Evolutionary conservation across 2,888 invertebrate genomes (phyloP).

Genomic region (Coenonympha glycerion): DNA sequence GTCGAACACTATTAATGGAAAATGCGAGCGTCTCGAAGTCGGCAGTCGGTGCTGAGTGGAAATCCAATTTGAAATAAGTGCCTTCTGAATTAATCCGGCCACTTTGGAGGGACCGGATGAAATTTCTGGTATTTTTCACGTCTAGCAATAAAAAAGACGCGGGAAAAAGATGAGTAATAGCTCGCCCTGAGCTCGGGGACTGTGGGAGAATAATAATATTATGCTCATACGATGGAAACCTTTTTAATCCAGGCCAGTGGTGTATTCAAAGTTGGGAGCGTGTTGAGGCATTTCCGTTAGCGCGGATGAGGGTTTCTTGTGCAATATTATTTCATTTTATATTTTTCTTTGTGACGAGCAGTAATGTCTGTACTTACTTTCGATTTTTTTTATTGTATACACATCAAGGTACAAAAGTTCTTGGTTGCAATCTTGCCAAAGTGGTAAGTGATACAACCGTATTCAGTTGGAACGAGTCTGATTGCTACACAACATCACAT

Average conservation of each 20-base stretch:
- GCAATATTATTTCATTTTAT: constrained; percentile 3
- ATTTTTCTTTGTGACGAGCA: not conserved
- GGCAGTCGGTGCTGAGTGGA: constrained; percentile 52
- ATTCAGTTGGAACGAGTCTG: no score
- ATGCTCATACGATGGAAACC: constrained; percentile 59
- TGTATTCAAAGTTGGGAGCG: constrained; percentile 35
- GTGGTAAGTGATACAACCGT: no score
- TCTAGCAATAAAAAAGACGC: constrained; percentile 70
- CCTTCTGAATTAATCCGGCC: constrained; percentile 74
- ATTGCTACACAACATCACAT: no score
- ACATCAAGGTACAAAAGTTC: no score
- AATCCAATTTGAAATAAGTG: constrained; percentile 76
- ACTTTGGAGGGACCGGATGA: constrained; percentile 70
- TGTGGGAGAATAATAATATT: constrained; percentile 70
- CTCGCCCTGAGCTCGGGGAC: constrained; percentile 58
- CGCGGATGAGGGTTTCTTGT: constrained; percentile 12
- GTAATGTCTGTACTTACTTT: not conserved
- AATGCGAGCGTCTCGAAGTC: constrained; percentile 53
- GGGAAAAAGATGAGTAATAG: constrained; percentile 72
- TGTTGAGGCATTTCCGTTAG: constrained; percentile 19
- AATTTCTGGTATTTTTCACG: constrained; percentile 76
- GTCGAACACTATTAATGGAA: constrained; percentile 61
- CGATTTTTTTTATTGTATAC: no score
- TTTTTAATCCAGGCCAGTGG: constrained; percentile 55
- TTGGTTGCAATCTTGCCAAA: no score